phyloP scores from a whole-genome alignment of 2,113 vertebrate species.

The Apus apus region DNA sequence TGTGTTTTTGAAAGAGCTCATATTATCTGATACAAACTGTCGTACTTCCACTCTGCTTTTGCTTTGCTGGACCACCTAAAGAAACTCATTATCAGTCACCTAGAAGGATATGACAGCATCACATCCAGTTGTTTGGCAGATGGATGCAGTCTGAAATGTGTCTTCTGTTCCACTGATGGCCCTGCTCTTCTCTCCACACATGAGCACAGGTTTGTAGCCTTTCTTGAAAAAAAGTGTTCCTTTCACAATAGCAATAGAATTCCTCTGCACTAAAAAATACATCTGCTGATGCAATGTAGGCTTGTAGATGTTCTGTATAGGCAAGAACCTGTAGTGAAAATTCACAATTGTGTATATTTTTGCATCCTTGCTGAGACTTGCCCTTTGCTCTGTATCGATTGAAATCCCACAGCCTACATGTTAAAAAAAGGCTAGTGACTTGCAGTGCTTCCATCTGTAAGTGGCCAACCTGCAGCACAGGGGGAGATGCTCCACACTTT shows the following conservation, averaged over 20 bases:
- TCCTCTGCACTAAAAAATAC: background rate
- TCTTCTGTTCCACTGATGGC: background rate
- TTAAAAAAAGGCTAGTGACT: background rate
- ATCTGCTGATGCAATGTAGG: background rate
- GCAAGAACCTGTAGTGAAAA: background rate
- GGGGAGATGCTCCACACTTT: background rate
- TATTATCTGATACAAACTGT: background rate
- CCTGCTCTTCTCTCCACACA: background rate
- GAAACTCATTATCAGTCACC: background rate
- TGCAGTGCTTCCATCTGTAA: background rate
- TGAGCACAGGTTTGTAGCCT: background rate
- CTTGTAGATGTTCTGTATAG: background rate
- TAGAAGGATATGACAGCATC: background rate
- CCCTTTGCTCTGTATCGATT: background rate
- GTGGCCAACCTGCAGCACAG: background rate
- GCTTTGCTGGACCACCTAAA: background rate
- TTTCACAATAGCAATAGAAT: background rate
- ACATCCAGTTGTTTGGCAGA: background rate
- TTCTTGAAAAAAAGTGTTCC: background rate
- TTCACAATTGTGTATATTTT: background rate
- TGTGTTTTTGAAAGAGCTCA: background rate
- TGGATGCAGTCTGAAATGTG: background rate
- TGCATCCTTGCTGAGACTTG: background rate
- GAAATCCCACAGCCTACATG: background rate
- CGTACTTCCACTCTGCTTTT: background rate